Evolutionary conservation across 1,140 invertebrate genomes (phyloP).

Genomic region (Druon quercuslanigerum): DNA sequence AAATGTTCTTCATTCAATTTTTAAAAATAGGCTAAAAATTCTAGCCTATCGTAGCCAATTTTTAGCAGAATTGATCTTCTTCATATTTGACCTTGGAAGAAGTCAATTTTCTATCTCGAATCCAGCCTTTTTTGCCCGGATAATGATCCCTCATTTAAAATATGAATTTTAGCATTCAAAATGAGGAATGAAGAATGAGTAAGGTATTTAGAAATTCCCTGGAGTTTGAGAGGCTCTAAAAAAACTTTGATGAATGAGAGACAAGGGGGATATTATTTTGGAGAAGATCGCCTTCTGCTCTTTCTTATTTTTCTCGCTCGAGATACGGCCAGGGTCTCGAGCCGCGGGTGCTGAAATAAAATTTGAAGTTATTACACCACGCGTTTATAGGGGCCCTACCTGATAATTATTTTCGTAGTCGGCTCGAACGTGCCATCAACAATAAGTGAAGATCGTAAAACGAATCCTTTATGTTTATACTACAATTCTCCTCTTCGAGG

Average conservation of each 20-base stretch:
- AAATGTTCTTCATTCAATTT: too few relatives aligned
- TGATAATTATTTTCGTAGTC: constrained; percentile 30
- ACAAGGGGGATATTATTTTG: constrained; percentile 27
- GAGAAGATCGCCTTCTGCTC: constrained; percentile 13
- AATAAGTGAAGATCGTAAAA: constrained; percentile 29
- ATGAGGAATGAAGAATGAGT: background rate
- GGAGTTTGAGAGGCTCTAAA: background rate
- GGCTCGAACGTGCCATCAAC: constrained; percentile 29
- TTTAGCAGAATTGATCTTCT: too few relatives aligned
- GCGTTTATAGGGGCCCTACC: constrained; percentile 25
- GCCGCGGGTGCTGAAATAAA: constrained; percentile 31
- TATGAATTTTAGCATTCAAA: background rate
- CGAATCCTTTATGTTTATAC: constrained; percentile 2
- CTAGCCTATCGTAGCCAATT: too few relatives aligned
- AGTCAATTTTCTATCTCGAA: too few relatives aligned
- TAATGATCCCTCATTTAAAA: too few relatives aligned
- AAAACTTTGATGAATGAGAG: constrained; percentile 19
- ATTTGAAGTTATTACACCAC: constrained; percentile 28
- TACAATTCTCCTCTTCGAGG: too few relatives aligned
- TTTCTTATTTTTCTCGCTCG: constrained; percentile 1
- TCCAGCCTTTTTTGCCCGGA: too few relatives aligned
- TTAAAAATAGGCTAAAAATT: too few relatives aligned
- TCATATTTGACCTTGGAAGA: too few relatives aligned
- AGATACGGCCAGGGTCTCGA: background rate
- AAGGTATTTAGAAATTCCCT: background rate